A percentile compares a stretch with the other conserved stretches of the same genome.
phyloP scores from a whole-genome alignment of 2,113 vertebrate species.

The Xyliphius kryptos region DNA sequence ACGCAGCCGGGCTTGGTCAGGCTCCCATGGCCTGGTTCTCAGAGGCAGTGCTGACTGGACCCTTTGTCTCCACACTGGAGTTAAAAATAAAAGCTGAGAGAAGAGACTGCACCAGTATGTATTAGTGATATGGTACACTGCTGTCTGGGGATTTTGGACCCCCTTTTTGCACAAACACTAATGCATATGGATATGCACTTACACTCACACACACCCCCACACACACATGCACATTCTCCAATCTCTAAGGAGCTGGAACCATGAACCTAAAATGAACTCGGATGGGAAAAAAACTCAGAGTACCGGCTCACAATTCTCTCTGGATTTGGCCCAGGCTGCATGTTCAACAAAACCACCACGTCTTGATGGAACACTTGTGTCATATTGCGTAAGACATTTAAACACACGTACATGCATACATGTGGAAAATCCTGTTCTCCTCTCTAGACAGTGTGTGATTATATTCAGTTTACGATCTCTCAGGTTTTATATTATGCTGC shows the following conservation, averaged over 20 bases:
- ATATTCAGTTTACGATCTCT: too few species aligned
- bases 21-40: slow-evolving; percentile 72
- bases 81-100: slow-evolving; percentile 72
- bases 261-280: slow-evolving; percentile 40
- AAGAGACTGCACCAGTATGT: slow-evolving; percentile 35
- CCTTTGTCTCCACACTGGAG: slow-evolving; percentile 67
- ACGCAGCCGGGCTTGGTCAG: slow-evolving; percentile 68
- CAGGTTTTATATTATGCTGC: too few species aligned
- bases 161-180: slow-evolving; percentile 38
- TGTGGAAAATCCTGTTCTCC: slow-evolving; percentile 21
- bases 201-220: too few species aligned
- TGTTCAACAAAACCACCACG: slow-evolving; percentile 33
- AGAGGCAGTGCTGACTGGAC: slow-evolving; percentile 65
- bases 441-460: neutral
- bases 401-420: slow-evolving; percentile 14
- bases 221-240: slow-evolving; percentile 24
- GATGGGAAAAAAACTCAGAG: slow-evolving; percentile 35
- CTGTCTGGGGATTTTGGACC: slow-evolving; percentile 35
- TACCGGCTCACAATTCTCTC: slow-evolving; percentile 25
- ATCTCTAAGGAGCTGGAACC: slow-evolving; percentile 22
- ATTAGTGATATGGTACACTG: slow-evolving; percentile 40
- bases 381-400: slow-evolving; percentile 31
- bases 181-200: too few species aligned
- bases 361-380: slow-evolving; percentile 39
- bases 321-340: slow-evolving; percentile 12